These are phyloP conservation scores for Leucoraja erinaceus DNA, from an alignment of 2,113 vertebrate species.

Conservation along the genomic window DNA sequence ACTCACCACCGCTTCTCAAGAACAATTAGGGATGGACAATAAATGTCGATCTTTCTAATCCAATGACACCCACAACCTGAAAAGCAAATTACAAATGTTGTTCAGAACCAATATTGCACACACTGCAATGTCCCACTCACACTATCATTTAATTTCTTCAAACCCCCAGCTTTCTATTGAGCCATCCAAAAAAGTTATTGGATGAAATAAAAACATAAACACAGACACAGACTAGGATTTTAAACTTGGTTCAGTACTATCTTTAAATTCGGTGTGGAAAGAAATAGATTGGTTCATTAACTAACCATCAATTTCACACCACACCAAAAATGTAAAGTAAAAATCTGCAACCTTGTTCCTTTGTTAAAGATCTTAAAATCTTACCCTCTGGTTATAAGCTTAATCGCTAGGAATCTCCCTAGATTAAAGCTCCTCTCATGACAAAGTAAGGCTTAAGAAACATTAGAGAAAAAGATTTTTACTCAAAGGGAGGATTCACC, in stretches of 20 bases:
- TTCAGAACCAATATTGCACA: no score
- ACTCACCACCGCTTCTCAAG: no score
- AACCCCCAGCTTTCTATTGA: no score
- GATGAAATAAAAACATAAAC: no score
- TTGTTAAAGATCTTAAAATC: not conserved
- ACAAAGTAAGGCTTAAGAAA: not conserved
- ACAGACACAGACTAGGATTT: not conserved
- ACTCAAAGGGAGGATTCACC: not conserved
- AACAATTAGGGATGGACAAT: no score
- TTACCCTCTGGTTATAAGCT: not conserved
- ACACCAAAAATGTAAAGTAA: not conserved
- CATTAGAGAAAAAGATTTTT: not conserved
- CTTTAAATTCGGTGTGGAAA: not conserved
- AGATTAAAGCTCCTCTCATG: not conserved
- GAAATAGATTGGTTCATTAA: not conserved
- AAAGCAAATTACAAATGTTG: no score
- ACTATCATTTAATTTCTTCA: no score
- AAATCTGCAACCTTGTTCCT: not conserved
- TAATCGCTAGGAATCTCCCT: not conserved
- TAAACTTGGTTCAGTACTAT: not conserved
- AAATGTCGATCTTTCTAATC: no score
- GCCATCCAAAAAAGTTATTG: no score
- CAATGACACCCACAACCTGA: no score
- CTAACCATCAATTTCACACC: not conserved
- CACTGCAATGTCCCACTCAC: no score